A percentile compares a stretch with the other conserved stretches of the same genome.
These are phyloP conservation scores for Oncorhynchus gorbuscha DNA, from an alignment of 2,113 vertebrate genomes.

Conservation along the genomic window DNA sequence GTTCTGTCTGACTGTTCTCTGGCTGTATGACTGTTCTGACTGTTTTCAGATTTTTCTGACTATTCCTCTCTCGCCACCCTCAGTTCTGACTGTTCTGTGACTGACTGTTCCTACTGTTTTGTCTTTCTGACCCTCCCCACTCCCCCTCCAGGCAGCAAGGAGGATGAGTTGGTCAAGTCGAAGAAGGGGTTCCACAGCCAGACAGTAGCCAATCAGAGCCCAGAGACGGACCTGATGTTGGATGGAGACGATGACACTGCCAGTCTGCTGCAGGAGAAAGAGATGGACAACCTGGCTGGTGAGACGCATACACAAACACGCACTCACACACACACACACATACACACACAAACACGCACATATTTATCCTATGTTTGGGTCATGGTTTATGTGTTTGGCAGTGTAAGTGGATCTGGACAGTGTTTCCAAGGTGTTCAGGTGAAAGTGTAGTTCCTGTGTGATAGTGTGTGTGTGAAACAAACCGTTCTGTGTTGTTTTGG, in stretches of 20 bases:
- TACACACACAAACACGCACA: neutral
- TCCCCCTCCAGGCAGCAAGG: conserved; percentile 77
- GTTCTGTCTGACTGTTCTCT: neutral
- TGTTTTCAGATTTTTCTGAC: too few species aligned
- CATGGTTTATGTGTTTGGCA: neutral
- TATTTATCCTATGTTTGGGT: neutral
- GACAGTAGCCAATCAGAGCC: conserved; percentile 80
- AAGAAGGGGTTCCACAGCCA: conserved; percentile 85
- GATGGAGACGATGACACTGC: conserved; percentile 92
- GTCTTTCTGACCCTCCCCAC: neutral
- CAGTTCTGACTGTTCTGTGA: neutral
- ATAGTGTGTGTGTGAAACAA: conserved; percentile 30
- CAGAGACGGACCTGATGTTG: conserved; percentile 88
- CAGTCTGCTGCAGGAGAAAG: conserved; percentile 94
- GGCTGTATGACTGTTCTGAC: too few species aligned
- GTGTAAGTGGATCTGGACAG: conserved; percentile 33
- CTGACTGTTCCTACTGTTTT: neutral
- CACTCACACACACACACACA: too few species aligned
- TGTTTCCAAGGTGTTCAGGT: conserved; percentile 25
- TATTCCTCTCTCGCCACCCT: too few species aligned
- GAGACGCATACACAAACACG: conserved; percentile 46
- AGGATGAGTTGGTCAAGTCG: conserved; percentile 80
- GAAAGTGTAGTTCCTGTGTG: conserved; percentile 29
- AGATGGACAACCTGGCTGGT: conserved; percentile 95
- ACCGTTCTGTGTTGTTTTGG: conserved; percentile 34